phyloP scores from a whole-genome alignment of 2,797 vertebrate genomes.

The Crocodylus rhombifer region DNA sequence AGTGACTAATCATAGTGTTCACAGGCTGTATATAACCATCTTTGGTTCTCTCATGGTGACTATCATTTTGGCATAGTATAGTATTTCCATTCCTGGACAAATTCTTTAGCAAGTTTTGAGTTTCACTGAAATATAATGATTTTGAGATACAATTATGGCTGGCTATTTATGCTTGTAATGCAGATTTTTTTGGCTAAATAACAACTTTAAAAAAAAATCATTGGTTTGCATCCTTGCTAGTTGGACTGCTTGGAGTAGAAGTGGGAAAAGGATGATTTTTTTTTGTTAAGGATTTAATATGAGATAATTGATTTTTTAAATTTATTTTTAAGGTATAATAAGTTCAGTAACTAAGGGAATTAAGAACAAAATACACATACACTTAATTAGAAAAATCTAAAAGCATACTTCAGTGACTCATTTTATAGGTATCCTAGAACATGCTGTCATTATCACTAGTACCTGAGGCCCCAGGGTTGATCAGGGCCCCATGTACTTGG shows the following conservation, averaged over 20 bases:
- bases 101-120: conserved; percentile 31
- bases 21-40: neutral
- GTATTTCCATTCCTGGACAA: conserved; percentile 13
- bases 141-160: neutral
- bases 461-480: neutral
- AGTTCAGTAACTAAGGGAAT: neutral
- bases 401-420: neutral
- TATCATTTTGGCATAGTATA: conserved; percentile 29
- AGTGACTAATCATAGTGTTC: conserved; percentile 28
- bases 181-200: neutral
- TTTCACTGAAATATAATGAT: conserved; percentile 24
- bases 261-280: neutral
- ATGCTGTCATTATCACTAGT: neutral
- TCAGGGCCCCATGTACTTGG: neutral
- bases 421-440: neutral
- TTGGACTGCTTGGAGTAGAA: neutral
- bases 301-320: neutral
- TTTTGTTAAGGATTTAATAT: neutral
- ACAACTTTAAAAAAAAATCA: neutral
- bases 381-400: neutral
- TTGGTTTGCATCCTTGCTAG: neutral
- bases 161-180: neutral
- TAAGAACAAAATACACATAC: neutral
- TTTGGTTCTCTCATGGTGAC: conserved; percentile 25
- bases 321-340: neutral